These are phyloP conservation scores for Toxotes lorentzi DNA, from an alignment of 2,797 vertebrate genomes.

Conservation along the genomic window DNA sequence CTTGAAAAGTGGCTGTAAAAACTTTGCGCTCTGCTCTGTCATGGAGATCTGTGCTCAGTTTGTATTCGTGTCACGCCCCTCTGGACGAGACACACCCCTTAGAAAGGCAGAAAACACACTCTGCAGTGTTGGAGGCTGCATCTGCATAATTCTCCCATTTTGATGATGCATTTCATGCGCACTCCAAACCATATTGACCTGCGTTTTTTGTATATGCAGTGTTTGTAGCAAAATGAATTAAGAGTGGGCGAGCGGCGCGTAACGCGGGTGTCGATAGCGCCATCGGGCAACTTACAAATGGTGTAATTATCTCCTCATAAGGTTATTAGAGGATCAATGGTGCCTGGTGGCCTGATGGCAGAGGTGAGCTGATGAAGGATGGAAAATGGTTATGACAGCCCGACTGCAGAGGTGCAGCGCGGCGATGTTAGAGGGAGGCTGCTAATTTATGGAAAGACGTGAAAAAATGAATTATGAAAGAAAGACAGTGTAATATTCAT, in stretches of 20 bases:
- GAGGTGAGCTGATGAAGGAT: conserved; percentile 75
- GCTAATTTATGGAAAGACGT: not conserved
- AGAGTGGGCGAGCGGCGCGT: conserved; percentile 60
- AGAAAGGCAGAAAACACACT: conserved; percentile 47
- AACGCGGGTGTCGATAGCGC: conserved; percentile 74
- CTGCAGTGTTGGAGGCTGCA: conserved; percentile 58
- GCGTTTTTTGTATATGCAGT: conserved; percentile 63
- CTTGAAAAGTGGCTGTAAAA: conserved; percentile 29
- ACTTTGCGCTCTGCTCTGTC: conserved; percentile 6
- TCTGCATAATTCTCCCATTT: conserved; percentile 76
- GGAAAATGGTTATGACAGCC: conserved; percentile 42
- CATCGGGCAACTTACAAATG: conserved; percentile 77
- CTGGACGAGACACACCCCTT: not conserved
- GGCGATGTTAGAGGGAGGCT: not conserved
- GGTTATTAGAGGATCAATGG: conserved; percentile 82
- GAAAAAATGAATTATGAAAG: not conserved
- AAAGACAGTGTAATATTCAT: not conserved
- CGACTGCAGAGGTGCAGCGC: conserved; percentile 13
- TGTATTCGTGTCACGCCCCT: conserved; percentile 25
- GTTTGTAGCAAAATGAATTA: conserved; percentile 79
- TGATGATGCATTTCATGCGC: conserved; percentile 68
- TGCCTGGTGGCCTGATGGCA: conserved; percentile 65
- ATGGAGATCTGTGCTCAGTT: not conserved
- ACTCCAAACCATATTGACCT: conserved; percentile 65
- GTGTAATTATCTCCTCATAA: conserved; percentile 82